Evolutionary conservation across 2,113 vertebrate species (phyloP).

Genomic region (Phasianus colchicus): DNA sequence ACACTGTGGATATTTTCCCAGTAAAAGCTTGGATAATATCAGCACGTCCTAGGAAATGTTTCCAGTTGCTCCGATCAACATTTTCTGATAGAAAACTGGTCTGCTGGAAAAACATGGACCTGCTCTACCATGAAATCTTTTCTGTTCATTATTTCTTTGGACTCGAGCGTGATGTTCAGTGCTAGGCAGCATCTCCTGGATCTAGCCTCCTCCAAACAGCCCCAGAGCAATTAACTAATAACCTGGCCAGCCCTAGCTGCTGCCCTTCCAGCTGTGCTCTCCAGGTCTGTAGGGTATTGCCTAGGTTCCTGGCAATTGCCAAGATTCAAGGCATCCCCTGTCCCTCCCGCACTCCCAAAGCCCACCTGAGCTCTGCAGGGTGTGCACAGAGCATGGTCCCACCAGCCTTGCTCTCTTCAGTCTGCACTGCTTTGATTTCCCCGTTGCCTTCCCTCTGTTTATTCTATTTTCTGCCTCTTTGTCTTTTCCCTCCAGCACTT

Average conservation of each 20-base stretch:
- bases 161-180: neutral
- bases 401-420: neutral
- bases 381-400: neutral
- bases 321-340: neutral
- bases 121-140: neutral
- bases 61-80: neutral
- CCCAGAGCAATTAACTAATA: neutral
- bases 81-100: neutral
- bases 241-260: neutral
- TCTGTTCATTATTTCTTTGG: conserved; percentile 16
- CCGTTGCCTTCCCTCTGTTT: neutral
- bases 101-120: neutral
- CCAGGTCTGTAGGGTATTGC: neutral
- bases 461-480: conserved; percentile 59
- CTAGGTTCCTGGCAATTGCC: neutral
- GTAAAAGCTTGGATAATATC: neutral
- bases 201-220: neutral
- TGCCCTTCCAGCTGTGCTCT: neutral
- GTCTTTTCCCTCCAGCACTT: conserved; percentile 30
- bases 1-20: neutral
- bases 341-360: neutral
- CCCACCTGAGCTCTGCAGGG: neutral
- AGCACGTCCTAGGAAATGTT: neutral
- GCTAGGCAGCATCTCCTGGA: neutral
- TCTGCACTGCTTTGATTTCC: neutral